Conservation (phyloP, 2,797 vertebrate species). For the Hozukius guyotensis region DNA sequence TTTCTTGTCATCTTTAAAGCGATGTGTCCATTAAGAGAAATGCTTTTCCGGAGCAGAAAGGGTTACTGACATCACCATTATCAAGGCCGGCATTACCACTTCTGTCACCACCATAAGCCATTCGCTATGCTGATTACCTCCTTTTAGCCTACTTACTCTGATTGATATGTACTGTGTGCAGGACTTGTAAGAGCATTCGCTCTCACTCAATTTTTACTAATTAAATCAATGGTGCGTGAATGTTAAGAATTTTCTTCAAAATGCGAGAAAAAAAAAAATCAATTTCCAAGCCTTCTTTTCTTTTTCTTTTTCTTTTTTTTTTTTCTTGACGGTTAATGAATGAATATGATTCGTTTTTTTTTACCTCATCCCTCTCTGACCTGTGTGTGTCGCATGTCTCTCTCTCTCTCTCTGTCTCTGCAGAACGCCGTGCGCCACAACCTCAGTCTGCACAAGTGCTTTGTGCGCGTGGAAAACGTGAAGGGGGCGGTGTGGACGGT, state of each 20-base stretch:
- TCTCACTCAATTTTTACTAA: conserved; percentile 81
- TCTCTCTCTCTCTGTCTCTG: conserved; percentile 68
- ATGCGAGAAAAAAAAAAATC: conserved; percentile 61
- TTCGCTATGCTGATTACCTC: conserved; percentile 84
- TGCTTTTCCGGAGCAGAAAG: conserved; percentile 85
- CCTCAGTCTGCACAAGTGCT: conserved; percentile 99
- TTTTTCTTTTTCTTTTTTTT: conserved; percentile 37
- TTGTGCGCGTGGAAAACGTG: conserved; percentile 99
- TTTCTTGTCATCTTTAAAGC: conserved; percentile 91
- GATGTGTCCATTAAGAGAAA: conserved; percentile 94
- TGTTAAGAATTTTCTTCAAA: conserved; percentile 78
- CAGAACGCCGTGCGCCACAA: conserved; percentile 99
- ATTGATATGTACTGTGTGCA: conserved; percentile 83
- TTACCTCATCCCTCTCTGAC: conserved; percentile 59
- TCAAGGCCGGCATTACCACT: conserved; percentile 93
- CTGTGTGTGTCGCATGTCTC: conserved; percentile 7
- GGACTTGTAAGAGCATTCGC: conserved; percentile 81
- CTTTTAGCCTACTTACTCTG: conserved; percentile 84
- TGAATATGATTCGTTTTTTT: conserved; percentile 45
- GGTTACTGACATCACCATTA: conserved; percentile 97
- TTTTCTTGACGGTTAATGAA: conserved; percentile 51
- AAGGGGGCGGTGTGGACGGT: conserved; percentile 99
- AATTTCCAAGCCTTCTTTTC: conserved; percentile 47
- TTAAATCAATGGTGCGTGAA: conserved; percentile 83
- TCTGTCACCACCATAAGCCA: conserved; percentile 91